Conservation (phyloP, 1,140 invertebrate genomes). For the Drosophila persimilis region DNA sequence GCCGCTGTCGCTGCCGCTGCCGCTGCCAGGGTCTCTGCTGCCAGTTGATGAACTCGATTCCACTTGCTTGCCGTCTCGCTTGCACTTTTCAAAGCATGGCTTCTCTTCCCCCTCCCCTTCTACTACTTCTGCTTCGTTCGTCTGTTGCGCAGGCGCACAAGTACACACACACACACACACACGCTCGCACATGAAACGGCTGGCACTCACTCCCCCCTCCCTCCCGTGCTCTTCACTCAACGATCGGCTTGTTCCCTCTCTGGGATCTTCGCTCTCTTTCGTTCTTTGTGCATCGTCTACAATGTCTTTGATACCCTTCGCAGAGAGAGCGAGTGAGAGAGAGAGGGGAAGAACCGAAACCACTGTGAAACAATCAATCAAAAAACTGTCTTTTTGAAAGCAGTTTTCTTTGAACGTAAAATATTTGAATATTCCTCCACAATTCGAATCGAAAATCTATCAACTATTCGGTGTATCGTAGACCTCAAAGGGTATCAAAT, state of each 20-base stretch:
- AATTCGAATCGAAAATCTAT: no score
- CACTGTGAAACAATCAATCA: no score
- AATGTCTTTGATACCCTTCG: constrained; percentile 41
- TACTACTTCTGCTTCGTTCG: constrained; percentile 17
- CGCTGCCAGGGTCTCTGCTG: constrained; percentile 26
- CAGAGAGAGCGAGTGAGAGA: no score
- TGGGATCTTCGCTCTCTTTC: background rate
- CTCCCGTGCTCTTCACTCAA: constrained; percentile 1
- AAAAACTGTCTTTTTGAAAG: no score
- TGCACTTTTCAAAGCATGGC: constrained; percentile 24
- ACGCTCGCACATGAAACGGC: constrained; percentile 14
- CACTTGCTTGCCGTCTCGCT: constrained; percentile 29
- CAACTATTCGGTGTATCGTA: no score
- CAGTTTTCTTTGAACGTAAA: no score
- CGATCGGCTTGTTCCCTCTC: constrained; percentile 14
- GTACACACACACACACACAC: constrained; percentile 25
- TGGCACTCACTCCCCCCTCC: constrained; percentile 37
- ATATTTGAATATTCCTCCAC: no score
- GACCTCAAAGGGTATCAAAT: no score
- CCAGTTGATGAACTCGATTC: constrained; percentile 81
- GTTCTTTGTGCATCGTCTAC: constrained; percentile 13
- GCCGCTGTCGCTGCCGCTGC: no score
- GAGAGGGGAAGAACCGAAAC: no score
- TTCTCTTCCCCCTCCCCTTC: constrained; percentile 14
- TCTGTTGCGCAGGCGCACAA: constrained; percentile 80